Conservation (phyloP, 2,113 vertebrate genomes). For the Pituophis catenifer region DNA sequence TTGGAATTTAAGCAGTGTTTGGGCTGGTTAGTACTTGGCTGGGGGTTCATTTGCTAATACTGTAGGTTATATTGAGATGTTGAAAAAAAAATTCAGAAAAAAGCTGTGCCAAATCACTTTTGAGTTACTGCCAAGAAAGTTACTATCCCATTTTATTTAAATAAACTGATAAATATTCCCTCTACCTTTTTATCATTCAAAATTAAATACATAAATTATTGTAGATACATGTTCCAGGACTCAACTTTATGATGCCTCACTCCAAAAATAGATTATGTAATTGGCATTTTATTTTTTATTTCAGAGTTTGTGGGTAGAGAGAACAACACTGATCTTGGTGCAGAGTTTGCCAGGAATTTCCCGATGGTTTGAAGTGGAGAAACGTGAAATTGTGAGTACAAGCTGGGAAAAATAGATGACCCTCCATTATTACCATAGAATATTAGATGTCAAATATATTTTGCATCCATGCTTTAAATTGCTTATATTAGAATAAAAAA, state of each 20-base stretch:
- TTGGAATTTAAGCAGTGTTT: neutral
- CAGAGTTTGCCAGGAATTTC: conserved; percentile 99
- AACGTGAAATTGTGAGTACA: conserved; percentile 90
- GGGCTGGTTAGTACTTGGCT: neutral
- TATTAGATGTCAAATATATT: neutral
- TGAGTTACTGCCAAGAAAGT: neutral
- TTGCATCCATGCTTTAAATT: neutral
- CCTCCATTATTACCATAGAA: too few relatives aligned
- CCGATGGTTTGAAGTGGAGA: conserved; percentile 99
- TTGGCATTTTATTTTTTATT: conserved; percentile 33
- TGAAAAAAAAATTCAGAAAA: neutral
- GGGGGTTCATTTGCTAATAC: neutral
- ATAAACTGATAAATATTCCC: neutral
- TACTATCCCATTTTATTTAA: neutral
- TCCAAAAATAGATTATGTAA: neutral
- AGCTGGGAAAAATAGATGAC: neutral
- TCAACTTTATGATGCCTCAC: neutral
- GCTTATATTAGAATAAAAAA: neutral
- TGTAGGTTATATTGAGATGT: neutral
- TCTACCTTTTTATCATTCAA: neutral
- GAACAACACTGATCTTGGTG: conserved; percentile 92
- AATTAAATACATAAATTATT: neutral
- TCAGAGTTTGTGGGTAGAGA: conserved; percentile 97
- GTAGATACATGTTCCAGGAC: neutral
- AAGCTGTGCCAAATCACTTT: neutral